Conservation (phyloP, 2,888 invertebrate genomes). For the Megamerina dolium region DNA sequence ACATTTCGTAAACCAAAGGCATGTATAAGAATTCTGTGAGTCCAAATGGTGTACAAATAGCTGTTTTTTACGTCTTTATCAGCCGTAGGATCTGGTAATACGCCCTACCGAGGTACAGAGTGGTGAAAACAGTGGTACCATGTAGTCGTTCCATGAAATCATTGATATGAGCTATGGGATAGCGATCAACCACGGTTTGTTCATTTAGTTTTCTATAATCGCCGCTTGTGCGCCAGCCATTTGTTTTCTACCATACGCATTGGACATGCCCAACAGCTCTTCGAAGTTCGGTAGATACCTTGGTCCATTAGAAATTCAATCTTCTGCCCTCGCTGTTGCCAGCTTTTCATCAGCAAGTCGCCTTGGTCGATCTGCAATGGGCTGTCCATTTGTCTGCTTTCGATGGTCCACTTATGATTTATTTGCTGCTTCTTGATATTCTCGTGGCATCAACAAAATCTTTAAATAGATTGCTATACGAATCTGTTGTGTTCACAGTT, state of each 20-base stretch:
- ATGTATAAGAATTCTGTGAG: constrained; percentile 33
- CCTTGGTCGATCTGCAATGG: too few relatives aligned
- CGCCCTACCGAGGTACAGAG: neutral
- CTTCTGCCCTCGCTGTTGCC: too few relatives aligned
- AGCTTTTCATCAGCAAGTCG: too few relatives aligned
- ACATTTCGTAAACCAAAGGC: constrained; percentile 32
- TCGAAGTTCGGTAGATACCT: constrained; percentile 2
- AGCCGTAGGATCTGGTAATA: too few relatives aligned
- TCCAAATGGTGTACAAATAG: constrained; percentile 38
- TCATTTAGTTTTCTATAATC: neutral
- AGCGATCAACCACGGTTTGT: neutral
- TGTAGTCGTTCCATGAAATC: neutral
- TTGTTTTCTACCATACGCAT: constrained; percentile 2
- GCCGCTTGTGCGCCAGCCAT: neutral
- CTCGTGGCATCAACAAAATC: too few relatives aligned
- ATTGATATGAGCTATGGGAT: neutral
- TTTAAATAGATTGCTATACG: too few relatives aligned
- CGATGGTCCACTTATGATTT: too few relatives aligned
- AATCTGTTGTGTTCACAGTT: too few relatives aligned
- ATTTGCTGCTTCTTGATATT: too few relatives aligned
- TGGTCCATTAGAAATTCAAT: neutral
- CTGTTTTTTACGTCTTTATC: constrained; percentile 38
- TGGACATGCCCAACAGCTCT: constrained; percentile 1
- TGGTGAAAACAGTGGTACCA: neutral
- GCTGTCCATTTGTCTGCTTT: too few relatives aligned